phyloP scores from a whole-genome alignment of 1,140 invertebrate species.

The Leptinotarsa undecemlineata region DNA sequence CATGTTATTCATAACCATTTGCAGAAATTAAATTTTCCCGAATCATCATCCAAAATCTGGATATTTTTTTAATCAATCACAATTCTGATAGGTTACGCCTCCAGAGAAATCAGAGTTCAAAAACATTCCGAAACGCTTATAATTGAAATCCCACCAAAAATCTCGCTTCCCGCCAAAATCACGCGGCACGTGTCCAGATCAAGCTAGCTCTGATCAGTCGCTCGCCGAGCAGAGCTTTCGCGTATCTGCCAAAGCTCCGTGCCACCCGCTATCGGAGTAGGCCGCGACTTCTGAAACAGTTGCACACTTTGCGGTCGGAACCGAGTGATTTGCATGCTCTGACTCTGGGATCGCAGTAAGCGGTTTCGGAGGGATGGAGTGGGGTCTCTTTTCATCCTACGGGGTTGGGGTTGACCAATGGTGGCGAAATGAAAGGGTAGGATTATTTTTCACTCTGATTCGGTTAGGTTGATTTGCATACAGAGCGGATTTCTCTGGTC shows the following conservation, averaged over 20 bases:
- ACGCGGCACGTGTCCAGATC: constrained; percentile 4
- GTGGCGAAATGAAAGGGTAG: background rate
- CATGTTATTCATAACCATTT: no score
- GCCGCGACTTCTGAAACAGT: constrained; percentile 26
- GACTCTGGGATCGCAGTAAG: constrained; percentile 13
- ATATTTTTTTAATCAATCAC: no score
- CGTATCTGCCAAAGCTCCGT: constrained; percentile 16
- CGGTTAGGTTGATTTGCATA: constrained; percentile 7
- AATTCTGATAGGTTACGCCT: background rate
- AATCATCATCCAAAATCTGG: no score
- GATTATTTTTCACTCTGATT: constrained; percentile 4
- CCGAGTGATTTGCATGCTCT: constrained; percentile 25
- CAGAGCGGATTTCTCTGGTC: constrained; percentile 6
- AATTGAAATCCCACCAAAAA: background rate
- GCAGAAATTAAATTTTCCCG: no score
- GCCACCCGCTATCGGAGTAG: constrained; percentile 16
- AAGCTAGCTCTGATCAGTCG: background rate
- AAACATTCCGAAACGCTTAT: background rate
- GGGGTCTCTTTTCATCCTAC: background rate
- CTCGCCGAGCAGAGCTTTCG: constrained; percentile 22
- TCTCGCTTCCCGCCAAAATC: constrained; percentile 19
- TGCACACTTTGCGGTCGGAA: constrained; percentile 29
- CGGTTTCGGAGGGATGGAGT: constrained; percentile 4
- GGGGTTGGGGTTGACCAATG: constrained; percentile 4
- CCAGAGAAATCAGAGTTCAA: background rate